Evolutionary conservation across 2,797 vertebrate species (phyloP).

Genomic region (Tapera naevia): DNA sequence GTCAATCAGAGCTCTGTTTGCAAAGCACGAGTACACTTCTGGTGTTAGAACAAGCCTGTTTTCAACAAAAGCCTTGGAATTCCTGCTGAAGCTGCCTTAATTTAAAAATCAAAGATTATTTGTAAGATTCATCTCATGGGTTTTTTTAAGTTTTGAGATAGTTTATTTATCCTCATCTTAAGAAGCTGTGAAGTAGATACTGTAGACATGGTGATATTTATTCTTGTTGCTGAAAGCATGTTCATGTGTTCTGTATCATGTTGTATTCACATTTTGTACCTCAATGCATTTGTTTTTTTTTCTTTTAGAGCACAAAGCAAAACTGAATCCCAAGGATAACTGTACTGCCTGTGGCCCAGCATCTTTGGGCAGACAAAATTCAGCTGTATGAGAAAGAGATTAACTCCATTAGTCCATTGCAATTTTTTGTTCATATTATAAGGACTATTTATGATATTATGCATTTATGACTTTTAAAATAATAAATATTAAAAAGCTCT

Average conservation of each 20-base stretch:
- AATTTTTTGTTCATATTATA: not conserved
- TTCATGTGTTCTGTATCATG: constrained; percentile 49
- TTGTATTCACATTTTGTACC: constrained; percentile 47
- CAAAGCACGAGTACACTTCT: not conserved
- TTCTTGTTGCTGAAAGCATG: constrained; percentile 60
- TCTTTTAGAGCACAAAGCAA: constrained; percentile 60
- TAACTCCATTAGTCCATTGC: not conserved
- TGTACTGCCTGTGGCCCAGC: not conserved
- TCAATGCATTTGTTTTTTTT: constrained; percentile 30
- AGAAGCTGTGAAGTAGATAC: constrained; percentile 61
- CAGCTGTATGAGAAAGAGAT: not conserved
- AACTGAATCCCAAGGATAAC: constrained; percentile 53
- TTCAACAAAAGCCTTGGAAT: constrained; percentile 62
- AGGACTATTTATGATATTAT: not conserved
- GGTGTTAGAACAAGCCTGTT: not conserved
- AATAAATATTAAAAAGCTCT: not conserved
- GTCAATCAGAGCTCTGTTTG: constrained; percentile 5
- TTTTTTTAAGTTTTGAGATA: not conserved
- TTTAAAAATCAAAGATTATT: constrained; percentile 47
- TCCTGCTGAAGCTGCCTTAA: constrained; percentile 77
- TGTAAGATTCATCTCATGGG: constrained; percentile 30
- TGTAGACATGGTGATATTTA: constrained; percentile 50
- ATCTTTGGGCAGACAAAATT: not conserved
- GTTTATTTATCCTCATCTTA: constrained; percentile 36
- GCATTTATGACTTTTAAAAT: not conserved